Percentiles rank a stretch among this genome's conserved stretches.
Evolutionary conservation across 2,113 vertebrate genomes (phyloP).

Genomic region (Petromus typicus): DNA sequence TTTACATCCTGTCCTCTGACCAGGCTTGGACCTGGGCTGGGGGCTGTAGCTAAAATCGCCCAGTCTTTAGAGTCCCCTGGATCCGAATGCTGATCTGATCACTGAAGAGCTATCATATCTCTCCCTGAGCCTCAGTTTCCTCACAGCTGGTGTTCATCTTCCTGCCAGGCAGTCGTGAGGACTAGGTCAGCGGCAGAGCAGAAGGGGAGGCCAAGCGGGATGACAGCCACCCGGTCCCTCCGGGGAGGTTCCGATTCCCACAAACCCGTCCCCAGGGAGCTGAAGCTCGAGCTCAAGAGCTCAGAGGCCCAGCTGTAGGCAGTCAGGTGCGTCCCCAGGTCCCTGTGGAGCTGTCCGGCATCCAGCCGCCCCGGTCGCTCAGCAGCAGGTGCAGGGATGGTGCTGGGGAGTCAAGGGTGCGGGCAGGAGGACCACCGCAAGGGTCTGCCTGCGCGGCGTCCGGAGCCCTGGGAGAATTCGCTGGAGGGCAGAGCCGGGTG

Average conservation of each 20-base stretch:
- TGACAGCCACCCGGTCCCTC: neutral
- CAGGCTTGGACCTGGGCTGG: neutral
- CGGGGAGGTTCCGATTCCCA: neutral
- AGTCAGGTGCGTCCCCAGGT: neutral
- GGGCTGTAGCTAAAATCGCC: neutral
- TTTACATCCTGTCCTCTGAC: neutral
- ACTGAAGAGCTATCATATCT: neutral
- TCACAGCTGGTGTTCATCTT: neutral
- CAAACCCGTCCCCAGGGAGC: too few relatives aligned
- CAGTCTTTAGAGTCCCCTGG: too few relatives aligned
- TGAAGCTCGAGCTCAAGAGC: neutral
- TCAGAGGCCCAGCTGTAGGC: fast-evolving
- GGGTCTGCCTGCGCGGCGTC: neutral
- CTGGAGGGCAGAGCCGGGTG: neutral
- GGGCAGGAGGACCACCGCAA: neutral
- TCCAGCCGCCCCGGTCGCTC: neutral
- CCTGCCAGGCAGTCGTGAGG: neutral
- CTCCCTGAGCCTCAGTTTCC: neutral
- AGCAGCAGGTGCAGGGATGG: neutral
- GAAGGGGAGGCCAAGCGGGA: too few relatives aligned
- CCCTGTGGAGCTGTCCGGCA: neutral
- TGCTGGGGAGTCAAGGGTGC: neutral
- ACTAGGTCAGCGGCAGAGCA: neutral
- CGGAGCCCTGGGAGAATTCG: neutral
- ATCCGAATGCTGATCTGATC: neutral